Evolutionary conservation across 2,888 invertebrate genomes (phyloP).

Genomic region (Gortyna flavago): DNA sequence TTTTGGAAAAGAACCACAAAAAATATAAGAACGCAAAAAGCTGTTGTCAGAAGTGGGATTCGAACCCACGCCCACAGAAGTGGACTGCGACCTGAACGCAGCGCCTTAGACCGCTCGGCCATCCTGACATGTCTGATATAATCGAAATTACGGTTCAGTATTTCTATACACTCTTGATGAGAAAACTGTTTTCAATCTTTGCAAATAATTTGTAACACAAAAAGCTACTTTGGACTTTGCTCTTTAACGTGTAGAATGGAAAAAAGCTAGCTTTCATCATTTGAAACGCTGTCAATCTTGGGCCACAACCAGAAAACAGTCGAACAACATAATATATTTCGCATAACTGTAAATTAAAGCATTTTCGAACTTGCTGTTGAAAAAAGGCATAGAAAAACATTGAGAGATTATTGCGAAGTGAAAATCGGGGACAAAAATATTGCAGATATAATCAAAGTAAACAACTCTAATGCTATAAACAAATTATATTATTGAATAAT

Average conservation of each 20-base stretch:
- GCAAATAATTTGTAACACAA: neutral
- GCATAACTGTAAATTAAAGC: neutral
- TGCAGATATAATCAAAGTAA: constrained; percentile 7
- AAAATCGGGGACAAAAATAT: constrained; percentile 13
- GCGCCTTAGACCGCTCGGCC: constrained; percentile 69
- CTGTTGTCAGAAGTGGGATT: constrained; percentile 66
- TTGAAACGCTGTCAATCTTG: neutral
- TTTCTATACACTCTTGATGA: neutral
- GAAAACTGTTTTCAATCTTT: neutral
- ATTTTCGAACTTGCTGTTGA: constrained; percentile 41
- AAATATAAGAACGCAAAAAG: constrained; percentile 36
- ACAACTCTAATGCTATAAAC: neutral
- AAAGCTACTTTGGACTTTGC: neutral
- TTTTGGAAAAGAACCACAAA: neutral
- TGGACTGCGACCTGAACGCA: constrained; percentile 68
- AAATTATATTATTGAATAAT: constrained; percentile 19
- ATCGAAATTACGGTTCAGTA: constrained; percentile 32
- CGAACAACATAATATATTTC: neutral
- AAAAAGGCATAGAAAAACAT: constrained; percentile 10
- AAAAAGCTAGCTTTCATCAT: neutral
- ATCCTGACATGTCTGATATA: constrained; percentile 12
- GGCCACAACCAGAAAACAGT: constrained; percentile 2
- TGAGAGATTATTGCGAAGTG: neutral
- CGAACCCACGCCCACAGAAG: constrained; percentile 68
- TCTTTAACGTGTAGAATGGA: neutral